Evolutionary conservation across 1,140 invertebrate species (phyloP).

Genomic region (Drosophila fuyamai): DNA sequence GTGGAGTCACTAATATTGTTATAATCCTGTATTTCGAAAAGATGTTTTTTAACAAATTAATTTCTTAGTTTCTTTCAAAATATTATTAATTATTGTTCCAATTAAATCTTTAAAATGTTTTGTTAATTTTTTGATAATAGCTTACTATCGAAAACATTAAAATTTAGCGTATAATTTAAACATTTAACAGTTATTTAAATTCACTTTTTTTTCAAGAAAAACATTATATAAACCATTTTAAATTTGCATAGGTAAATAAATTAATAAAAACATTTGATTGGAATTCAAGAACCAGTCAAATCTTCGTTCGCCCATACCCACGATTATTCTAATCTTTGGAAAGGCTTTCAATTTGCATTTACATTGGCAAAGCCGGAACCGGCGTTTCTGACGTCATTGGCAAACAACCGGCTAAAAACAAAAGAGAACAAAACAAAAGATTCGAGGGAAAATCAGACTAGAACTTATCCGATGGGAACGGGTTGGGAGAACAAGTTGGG

Average conservation of each 20-base stretch:
- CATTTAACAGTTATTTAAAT: too few relatives aligned
- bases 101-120: too few relatives aligned
- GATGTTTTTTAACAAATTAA: too few relatives aligned
- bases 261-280: not conserved
- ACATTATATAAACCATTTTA: not conserved
- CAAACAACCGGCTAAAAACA: constrained; percentile 42
- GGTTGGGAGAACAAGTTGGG: constrained; percentile 44
- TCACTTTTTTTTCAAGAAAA: too few relatives aligned
- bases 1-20: not conserved
- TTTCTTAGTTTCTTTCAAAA: too few relatives aligned
- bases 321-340: constrained; percentile 9
- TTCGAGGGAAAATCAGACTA: constrained; percentile 29
- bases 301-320: too few relatives aligned
- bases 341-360: constrained; percentile 31
- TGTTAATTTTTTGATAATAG: too few relatives aligned
- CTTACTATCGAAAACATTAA: too few relatives aligned
- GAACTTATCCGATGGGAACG: constrained; percentile 32
- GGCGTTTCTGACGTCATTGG: constrained; percentile 39
- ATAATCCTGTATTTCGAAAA: too few relatives aligned
- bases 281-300: not conserved
- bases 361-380: constrained; percentile 37
- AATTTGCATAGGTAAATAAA: not conserved
- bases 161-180: too few relatives aligned
- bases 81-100: too few relatives aligned
- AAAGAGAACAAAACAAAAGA: constrained; percentile 12